phyloP scores from a whole-genome alignment of 2,888 invertebrate genomes.

The Empis stercorea region DNA sequence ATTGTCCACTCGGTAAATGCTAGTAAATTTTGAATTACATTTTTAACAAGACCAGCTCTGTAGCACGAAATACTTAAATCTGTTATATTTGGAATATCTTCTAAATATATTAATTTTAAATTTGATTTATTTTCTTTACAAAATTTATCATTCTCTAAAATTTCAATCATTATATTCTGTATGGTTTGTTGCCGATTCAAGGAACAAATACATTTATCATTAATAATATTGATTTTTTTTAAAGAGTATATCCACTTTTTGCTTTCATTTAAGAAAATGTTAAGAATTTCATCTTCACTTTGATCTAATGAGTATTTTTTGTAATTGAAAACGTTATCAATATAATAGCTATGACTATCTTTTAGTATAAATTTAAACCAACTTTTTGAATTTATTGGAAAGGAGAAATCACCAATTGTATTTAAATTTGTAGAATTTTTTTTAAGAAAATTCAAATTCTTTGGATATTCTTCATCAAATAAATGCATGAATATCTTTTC shows the following conservation, averaged over 20 bases:
- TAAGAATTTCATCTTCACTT: background rate
- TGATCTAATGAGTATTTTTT: slow-evolving; percentile 3
- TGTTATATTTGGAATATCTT: background rate
- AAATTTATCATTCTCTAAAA: slow-evolving; percentile 13
- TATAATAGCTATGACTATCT: slow-evolving; percentile 5
- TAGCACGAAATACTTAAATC: slow-evolving; percentile 17
- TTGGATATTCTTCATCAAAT: background rate
- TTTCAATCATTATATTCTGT: slow-evolving; percentile 17
- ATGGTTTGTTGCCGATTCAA: slow-evolving; percentile 10
- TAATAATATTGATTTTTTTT: slow-evolving; percentile 9
- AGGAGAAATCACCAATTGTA: slow-evolving; percentile 50
- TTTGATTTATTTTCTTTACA: slow-evolving; percentile 12
- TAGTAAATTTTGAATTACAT: slow-evolving; percentile 19
- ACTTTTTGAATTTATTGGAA: slow-evolving; percentile 42
- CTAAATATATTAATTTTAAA: background rate
- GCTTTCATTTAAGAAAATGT: slow-evolving; percentile 14
- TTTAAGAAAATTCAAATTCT: slow-evolving; percentile 35
- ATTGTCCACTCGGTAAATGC: slow-evolving; percentile 19
- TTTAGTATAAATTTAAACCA: slow-evolving; percentile 37
- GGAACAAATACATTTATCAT: slow-evolving; percentile 21
- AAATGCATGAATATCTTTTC: background rate
- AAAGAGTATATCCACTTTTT: slow-evolving; percentile 21
- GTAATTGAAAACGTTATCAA: background rate
- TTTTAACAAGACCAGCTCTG: slow-evolving; percentile 18
- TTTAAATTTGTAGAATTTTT: slow-evolving; percentile 45